Conservation (phyloP, 2,797 vertebrate genomes). For the Sternotherus odoratus region DNA sequence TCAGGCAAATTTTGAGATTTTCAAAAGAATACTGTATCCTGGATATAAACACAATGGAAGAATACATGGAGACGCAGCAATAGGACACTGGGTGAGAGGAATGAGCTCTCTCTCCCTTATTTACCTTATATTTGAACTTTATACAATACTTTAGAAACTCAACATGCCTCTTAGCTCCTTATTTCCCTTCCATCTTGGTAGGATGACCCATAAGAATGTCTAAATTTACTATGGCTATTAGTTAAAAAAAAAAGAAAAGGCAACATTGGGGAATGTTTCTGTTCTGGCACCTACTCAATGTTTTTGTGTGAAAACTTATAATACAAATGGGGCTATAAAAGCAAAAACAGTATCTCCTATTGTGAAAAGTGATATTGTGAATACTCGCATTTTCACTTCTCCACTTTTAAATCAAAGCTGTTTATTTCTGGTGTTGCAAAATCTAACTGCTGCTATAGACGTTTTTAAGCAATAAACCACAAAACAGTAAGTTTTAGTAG, state of each 20-base stretch:
- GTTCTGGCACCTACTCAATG: neutral
- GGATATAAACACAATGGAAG: neutral
- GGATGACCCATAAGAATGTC: neutral
- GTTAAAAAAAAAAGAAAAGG: neutral
- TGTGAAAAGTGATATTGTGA: no score
- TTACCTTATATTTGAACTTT: neutral
- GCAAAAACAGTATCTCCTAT: rapidly evolving
- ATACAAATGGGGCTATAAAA: neutral
- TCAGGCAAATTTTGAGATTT: neutral
- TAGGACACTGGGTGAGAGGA: neutral
- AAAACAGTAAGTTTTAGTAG: neutral
- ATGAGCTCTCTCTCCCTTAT: neutral
- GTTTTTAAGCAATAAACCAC: neutral
- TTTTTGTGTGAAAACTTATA: neutral
- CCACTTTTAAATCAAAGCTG: neutral
- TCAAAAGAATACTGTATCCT: neutral
- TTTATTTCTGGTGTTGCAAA: neutral
- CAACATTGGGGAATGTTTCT: neutral
- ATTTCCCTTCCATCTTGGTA: neutral
- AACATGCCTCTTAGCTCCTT: neutral
- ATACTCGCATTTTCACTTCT: neutral
- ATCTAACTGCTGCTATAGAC: neutral
- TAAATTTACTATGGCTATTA: neutral
- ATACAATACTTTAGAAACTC: neutral
- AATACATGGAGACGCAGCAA: neutral